Evolutionary conservation across 2,888 invertebrate species (phyloP).

Genomic region (Heliconius erato): DNA sequence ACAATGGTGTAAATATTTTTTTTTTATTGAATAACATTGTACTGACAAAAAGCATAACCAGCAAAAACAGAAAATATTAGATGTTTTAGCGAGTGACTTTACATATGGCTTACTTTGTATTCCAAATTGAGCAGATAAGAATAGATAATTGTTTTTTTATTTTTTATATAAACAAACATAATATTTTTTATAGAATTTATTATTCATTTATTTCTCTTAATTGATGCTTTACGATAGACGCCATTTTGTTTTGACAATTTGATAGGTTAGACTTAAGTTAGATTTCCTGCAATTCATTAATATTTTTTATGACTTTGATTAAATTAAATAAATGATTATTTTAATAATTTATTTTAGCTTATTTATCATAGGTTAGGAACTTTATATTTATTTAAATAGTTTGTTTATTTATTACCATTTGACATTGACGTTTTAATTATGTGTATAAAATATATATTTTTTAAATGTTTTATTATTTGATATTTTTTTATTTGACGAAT

Average conservation of each 20-base stretch:
- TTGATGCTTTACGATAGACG: not conserved
- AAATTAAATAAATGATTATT: conserved; percentile 23
- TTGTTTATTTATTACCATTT: no score
- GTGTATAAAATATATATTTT: not conserved
- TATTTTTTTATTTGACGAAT: not conserved
- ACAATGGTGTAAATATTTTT: conserved; percentile 1
- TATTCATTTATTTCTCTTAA: not conserved
- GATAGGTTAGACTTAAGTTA: conserved; percentile 20
- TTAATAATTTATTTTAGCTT: conserved; percentile 13
- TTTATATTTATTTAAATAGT: not conserved
- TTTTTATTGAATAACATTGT: not conserved
- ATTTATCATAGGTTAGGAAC: not conserved
- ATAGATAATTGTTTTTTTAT: no score
- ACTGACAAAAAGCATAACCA: no score
- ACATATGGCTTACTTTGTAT: no score
- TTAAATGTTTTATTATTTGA: not conserved
- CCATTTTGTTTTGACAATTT: conserved; percentile 9
- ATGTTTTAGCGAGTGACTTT: no score
- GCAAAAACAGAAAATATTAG: no score
- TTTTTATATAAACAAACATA: not conserved
- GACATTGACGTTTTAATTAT: not conserved
- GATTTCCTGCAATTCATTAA: conserved; percentile 8
- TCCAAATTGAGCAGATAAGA: no score
- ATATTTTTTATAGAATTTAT: not conserved
- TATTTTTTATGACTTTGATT: conserved; percentile 22